Percentiles rank a stretch among this genome's conserved stretches.
Conservation (phyloP, 2,888 invertebrate genomes). For the Molanna angustata region DNA sequence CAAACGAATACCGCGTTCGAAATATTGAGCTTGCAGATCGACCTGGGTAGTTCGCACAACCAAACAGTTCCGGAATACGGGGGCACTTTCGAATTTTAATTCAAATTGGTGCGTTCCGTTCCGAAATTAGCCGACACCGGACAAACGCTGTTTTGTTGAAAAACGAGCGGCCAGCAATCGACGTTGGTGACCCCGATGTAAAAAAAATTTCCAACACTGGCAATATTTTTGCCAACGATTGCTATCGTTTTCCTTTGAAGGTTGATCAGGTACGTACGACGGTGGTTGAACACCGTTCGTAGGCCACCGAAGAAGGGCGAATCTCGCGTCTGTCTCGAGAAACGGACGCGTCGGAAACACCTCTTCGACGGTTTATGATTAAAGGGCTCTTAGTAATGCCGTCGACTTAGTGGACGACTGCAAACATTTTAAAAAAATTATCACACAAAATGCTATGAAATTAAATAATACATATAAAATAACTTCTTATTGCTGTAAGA, state of each 20-base stretch:
- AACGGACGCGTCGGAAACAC: background rate
- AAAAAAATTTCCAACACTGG: background rate
- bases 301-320: conserved; percentile 38
- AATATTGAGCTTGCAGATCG: no score
- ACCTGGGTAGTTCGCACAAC: background rate
- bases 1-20: no score
- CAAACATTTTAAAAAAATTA: no score
- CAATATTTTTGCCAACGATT: no score
- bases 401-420: no score
- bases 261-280: conserved; percentile 51
- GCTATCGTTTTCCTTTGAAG: no score
- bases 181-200: conserved; percentile 38
- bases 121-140: conserved; percentile 20
- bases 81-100: conserved; percentile 37
- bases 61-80: conserved; percentile 37
- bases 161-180: conserved; percentile 53
- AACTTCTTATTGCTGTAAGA: no score
- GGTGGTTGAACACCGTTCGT: conserved; percentile 50
- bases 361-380: background rate
- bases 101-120: conserved; percentile 8
- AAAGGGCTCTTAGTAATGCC: no score
- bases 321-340: background rate
- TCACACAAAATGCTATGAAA: background rate
- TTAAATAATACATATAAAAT: background rate
- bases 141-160: conserved; percentile 51